Evolutionary conservation across 1,140 invertebrate genomes (phyloP).

Genomic region (Belonocnema kinseyi): DNA sequence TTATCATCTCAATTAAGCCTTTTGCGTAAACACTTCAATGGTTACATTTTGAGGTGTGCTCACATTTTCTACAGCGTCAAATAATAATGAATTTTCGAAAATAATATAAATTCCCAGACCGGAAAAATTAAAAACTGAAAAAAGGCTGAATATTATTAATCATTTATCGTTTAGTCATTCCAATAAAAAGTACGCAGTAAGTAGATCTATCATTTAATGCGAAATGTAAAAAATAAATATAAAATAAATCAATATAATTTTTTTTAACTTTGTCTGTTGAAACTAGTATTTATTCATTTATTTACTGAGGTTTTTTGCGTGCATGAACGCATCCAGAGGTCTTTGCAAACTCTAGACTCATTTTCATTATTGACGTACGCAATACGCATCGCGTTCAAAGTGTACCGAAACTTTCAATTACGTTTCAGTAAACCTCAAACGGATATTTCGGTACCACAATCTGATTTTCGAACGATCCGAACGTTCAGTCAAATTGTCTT

Average conservation of each 20-base stretch:
- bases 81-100: too few relatives aligned
- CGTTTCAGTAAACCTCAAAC: slow-evolving; percentile 28
- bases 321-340: slow-evolving; percentile 5
- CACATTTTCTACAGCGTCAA: too few relatives aligned
- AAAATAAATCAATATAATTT: neutral
- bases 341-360: slow-evolving; percentile 23
- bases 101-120: too few relatives aligned
- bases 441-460: slow-evolving; percentile 23
- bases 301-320: neutral
- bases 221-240: neutral
- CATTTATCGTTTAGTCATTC: too few relatives aligned
- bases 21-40: too few relatives aligned
- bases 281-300: neutral
- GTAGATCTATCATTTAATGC: too few relatives aligned
- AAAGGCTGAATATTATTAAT: too few relatives aligned
- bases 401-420: slow-evolving; percentile 30
- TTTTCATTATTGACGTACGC: slow-evolving; percentile 16
- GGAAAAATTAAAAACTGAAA: too few relatives aligned
- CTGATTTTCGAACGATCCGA: slow-evolving; percentile 16
- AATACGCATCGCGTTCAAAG: neutral
- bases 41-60: too few relatives aligned
- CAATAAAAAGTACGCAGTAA: too few relatives aligned
- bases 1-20: too few relatives aligned
- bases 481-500: slow-evolving; percentile 5
- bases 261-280: neutral